phyloP scores from a whole-genome alignment of 1,140 invertebrate species.

The Oedothorax gibbosus region DNA sequence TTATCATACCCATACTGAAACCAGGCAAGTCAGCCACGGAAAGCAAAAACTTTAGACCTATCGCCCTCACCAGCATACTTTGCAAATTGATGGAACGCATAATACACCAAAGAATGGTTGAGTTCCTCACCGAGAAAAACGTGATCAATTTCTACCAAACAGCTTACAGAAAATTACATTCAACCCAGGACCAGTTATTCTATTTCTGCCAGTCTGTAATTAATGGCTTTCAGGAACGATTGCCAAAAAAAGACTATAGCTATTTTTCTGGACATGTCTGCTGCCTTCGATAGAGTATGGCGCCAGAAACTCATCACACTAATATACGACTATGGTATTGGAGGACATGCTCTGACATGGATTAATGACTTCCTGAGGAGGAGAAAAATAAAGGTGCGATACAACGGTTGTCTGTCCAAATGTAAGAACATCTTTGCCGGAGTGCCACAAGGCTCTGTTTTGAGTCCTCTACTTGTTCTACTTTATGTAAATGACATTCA shows the following conservation, averaged over 20 bases:
- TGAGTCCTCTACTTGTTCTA: background rate
- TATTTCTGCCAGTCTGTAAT: slow-evolving; percentile 24
- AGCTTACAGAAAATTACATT: slow-evolving; percentile 19
- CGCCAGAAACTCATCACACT: slow-evolving; percentile 11
- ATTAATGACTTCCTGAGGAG: slow-evolving; percentile 30
- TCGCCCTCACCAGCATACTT: slow-evolving; percentile 27
- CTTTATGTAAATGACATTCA: background rate
- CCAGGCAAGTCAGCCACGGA: too few species aligned
- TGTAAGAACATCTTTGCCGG: background rate
- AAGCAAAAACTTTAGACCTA: background rate
- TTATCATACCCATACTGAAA: too few species aligned
- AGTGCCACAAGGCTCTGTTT: background rate
- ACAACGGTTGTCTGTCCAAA: slow-evolving; percentile 5
- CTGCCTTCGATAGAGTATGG: slow-evolving; percentile 37
- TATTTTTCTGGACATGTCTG: slow-evolving; percentile 26
- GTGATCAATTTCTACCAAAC: slow-evolving; percentile 22
- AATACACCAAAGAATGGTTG: slow-evolving; percentile 13
- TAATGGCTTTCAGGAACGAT: slow-evolving; percentile 1
- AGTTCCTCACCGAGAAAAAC: slow-evolving; percentile 28
- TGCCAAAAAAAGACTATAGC: background rate
- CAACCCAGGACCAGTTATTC: slow-evolving; percentile 12
- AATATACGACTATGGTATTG: background rate
- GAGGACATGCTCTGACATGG: slow-evolving; percentile 10
- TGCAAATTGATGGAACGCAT: slow-evolving; percentile 37
- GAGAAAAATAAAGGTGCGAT: slow-evolving; percentile 21